Evolutionary conservation across 2,888 invertebrate genomes (phyloP), one percentile per base, ranked within the genome.

Genomic region (Cephus sareptanus): DNA sequence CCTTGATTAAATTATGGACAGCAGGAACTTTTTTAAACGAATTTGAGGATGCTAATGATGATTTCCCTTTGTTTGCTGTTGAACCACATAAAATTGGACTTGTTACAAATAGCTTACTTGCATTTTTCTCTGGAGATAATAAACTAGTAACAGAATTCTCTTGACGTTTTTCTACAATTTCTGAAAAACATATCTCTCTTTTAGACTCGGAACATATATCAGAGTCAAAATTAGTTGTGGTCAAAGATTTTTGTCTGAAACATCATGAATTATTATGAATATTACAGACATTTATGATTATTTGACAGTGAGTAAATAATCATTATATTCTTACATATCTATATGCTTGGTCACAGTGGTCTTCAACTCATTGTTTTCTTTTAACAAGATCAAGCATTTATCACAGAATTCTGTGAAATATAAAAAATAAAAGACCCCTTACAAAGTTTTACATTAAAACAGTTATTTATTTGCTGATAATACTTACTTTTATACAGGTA

Each of bases 401-500:
- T 71, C 33, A 31, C 30, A 30, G 23, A 71, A 13, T 33, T 71
- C 71, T 71, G 71, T 23, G 33, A 30, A 33, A 71, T 33, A 30
- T 33, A 71, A 71, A 11, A 71, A 30, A 71, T 71, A 31, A 71
- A 30, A 80, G 69, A 13, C 68, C 23, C 33, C 34, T 35, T 35
- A 74, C 15, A 74, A 31, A 40, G 30, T 56, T 56, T 76, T 6
- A 23, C 15, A n/a, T 33, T 23, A 30, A 77, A 15, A 13, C 37
- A 34, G 1, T 40, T 56, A 15, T 23, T 23, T 56, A 56, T 56
- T 23, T 56, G 6, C 40, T 56, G 34, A 30, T 70, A 82, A 81
- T 80, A 86, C 88, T 85, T 87, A 89, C 89, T 85, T 82, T 84
- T 83, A 79, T 86, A 86, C 31, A 87, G 81, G 15, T 80, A 73